A percentile compares a stretch with the other conserved stretches of the same genome.
phyloP scores from a whole-genome alignment of 2,113 vertebrate genomes.

The Sceloporus undulatus region DNA sequence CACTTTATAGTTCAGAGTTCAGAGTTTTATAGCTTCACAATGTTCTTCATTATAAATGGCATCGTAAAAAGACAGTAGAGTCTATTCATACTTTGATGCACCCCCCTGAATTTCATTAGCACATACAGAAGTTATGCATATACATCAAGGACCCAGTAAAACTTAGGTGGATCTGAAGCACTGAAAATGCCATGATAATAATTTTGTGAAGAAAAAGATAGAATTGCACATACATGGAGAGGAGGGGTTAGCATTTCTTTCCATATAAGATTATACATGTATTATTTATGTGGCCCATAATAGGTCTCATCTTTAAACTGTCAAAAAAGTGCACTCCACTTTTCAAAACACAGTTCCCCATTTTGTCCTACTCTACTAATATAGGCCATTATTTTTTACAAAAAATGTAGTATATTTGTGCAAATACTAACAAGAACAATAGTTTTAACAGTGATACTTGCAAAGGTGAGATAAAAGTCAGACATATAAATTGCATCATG shows the following conservation, averaged over 20 bases:
- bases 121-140: conserved; percentile 11
- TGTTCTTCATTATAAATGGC: conserved; percentile 35
- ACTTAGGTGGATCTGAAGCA: background rate
- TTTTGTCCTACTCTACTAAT: background rate
- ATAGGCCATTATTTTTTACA: no score
- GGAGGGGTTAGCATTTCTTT: background rate
- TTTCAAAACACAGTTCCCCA: background rate
- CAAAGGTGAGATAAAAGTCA: background rate
- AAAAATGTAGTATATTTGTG: background rate
- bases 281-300: background rate
- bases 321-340: background rate
- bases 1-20: conserved; percentile 46
- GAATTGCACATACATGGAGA: background rate
- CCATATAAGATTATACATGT: background rate
- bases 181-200: background rate
- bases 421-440: background rate
- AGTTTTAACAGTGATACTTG: background rate
- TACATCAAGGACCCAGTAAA: background rate
- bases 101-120: conserved; percentile 32
- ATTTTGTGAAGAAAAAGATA: background rate
- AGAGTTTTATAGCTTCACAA: conserved; percentile 27
- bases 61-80: conserved; percentile 33
- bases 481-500: background rate
- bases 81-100: conserved; percentile 31
- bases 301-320: background rate